A percentile compares a stretch with the other conserved stretches of the same genome.
These are phyloP conservation scores for Nymphicus hollandicus DNA, from an alignment of 2,113 vertebrate species.

Conservation along the genomic window DNA sequence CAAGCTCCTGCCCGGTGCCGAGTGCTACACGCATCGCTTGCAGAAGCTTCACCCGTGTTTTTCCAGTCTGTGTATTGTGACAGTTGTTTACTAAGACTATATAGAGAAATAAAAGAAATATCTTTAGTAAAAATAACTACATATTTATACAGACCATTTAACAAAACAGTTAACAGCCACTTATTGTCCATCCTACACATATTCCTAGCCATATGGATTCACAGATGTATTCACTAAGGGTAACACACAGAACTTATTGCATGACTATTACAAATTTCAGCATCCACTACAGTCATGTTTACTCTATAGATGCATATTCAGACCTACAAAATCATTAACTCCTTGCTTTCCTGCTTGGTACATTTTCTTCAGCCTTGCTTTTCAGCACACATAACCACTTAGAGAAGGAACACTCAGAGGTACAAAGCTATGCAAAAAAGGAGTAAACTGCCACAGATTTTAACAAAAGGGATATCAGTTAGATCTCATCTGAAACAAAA, in stretches of 20 bases:
- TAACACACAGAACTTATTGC: not conserved
- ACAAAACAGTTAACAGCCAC: not conserved
- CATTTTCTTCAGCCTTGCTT: not conserved
- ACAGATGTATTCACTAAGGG: not conserved
- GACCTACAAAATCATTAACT: not conserved
- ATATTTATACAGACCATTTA: not conserved
- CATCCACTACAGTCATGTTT: not conserved
- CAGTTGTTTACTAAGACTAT: slow-evolving; percentile 82
- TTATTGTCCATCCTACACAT: not conserved
- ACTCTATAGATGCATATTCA: not conserved
- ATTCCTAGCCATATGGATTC: not conserved
- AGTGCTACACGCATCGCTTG: slow-evolving; percentile 55
- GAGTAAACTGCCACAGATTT: not conserved
- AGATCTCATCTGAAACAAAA: not conserved
- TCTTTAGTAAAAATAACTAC: not conserved
- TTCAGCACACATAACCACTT: not conserved
- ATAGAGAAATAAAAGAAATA: not conserved
- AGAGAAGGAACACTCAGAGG: not conserved
- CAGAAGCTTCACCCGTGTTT: slow-evolving; percentile 50
- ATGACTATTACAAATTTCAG: not conserved
- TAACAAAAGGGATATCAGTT: not conserved
- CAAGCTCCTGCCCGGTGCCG: slow-evolving; percentile 51
- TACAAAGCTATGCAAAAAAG: not conserved
- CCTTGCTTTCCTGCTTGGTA: not conserved
- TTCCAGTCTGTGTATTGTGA: slow-evolving; percentile 73